Conservation (phyloP, 2,113 vertebrate species). For the Oxygymnocypris stewartii region DNA sequence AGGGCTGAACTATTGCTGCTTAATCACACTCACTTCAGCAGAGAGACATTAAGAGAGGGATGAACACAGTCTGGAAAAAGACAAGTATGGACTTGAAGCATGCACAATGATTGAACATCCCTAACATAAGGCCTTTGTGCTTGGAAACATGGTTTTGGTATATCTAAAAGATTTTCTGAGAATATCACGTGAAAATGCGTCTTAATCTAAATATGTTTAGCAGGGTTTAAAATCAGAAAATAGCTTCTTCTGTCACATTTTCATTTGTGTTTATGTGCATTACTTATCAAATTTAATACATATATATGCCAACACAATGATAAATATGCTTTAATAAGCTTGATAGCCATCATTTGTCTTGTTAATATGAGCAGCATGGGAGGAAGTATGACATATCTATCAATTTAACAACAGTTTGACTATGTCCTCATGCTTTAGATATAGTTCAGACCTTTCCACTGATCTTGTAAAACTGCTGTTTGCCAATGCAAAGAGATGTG, state of each 20-base stretch:
- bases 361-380: not conserved
- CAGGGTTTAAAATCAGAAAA: conserved; percentile 5
- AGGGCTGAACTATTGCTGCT: not conserved
- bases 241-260: not conserved
- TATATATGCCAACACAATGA: not conserved
- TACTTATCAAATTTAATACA: not conserved
- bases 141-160: not conserved
- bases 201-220: not conserved
- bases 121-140: not conserved
- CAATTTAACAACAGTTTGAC: not conserved
- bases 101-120: not conserved
- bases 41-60: conserved; percentile 3
- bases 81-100: not conserved
- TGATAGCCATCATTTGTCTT: not conserved
- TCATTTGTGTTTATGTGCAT: not conserved
- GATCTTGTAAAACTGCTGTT: not conserved
- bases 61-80: not conserved
- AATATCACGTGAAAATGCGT: not conserved
- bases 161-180: not conserved
- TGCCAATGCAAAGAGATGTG: not conserved
- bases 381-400: not conserved
- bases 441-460: not conserved
- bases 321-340: not conserved
- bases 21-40: conserved; percentile 7
- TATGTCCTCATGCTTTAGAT: not conserved